Evolutionary conservation across 2,888 invertebrate species (phyloP), one percentile per base, ranked within the genome.

Genomic region (Spatulosminthurus flaviceps): DNA sequence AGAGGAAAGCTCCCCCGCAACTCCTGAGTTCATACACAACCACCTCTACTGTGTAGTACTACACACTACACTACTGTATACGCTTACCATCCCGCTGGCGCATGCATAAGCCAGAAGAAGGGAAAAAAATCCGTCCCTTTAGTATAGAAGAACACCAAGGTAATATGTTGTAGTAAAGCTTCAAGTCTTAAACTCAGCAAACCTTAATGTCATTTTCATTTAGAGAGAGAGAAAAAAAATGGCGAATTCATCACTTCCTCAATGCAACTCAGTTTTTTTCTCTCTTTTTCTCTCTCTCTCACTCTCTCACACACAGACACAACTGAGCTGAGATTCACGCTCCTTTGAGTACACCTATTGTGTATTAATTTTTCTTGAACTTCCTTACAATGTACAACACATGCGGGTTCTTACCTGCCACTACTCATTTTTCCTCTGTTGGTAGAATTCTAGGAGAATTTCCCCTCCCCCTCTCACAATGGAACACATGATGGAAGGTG

Each of bases 161-260:
- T 16, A 51, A 51, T 51, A n/a, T 51, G 51, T n/a, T n/a, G n/a
- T 51, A 51, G 51, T 51, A 51, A 51, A 51, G 51, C 51, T 51
- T 16, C 51, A 16, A 51, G 51, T 51, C 51, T 51, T 51, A 51
- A 51, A 51, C 51, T 13, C 51, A 67, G 28, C 4, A 67, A 67
- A 67, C 67, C 26, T n/a, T 67, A 67, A 67, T 67, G 67, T 67
- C 67, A 67, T 67, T 29, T 26, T 67, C 67, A 67, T 29, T 67
- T 67, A 67, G 67, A 28, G 28, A 26, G 24, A n/a, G n/a, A n/a
- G n/a, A n/a, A n/a, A 28, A 67, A 67, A 26, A 67, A 67, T 67
- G 29, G 67, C 67, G 28, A 67, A 67, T 29, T 67, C 67, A 67
- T 67, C 29, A 67, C 67, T 67, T 67, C 29, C 67, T 24, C 29